Evolutionary conservation across 1,140 invertebrate species (phyloP).

Genomic region (Gerris buenoi): DNA sequence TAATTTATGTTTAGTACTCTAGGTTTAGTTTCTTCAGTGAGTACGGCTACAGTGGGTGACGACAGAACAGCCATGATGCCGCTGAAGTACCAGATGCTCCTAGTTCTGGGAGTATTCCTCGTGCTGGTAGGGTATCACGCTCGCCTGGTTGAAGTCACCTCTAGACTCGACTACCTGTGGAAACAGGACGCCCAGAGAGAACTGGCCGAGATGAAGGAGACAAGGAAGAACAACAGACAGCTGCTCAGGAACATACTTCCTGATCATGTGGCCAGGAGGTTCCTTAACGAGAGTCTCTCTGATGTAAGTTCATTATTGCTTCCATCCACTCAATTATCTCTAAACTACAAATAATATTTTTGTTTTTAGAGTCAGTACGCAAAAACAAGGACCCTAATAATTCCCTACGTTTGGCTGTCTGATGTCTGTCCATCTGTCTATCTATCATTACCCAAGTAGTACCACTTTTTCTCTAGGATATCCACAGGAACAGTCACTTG

Average conservation of each 20-base stretch:
- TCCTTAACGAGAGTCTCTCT: constrained; percentile 58
- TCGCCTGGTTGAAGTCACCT: constrained; percentile 75
- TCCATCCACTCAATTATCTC: too few relatives aligned
- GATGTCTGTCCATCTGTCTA: too few relatives aligned
- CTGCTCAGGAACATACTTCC: constrained; percentile 87
- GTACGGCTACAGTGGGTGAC: too few relatives aligned
- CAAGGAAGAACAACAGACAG: constrained; percentile 68
- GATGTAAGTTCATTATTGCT: constrained; percentile 41
- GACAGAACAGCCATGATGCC: constrained; percentile 35
- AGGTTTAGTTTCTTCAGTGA: too few relatives aligned
- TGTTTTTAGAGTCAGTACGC: not conserved
- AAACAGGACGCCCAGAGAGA: constrained; percentile 83
- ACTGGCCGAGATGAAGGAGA: constrained; percentile 79
- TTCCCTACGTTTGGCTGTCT: too few relatives aligned
- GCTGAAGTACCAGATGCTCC: constrained; percentile 58
- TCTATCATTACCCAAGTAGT: too few relatives aligned
- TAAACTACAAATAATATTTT: too few relatives aligned
- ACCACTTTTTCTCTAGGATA: too few relatives aligned
- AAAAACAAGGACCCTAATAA: too few relatives aligned
- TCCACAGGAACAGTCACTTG: too few relatives aligned
- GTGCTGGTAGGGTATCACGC: constrained; percentile 80
- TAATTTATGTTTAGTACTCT: too few relatives aligned
- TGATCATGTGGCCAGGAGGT: constrained; percentile 86
- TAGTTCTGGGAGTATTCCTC: constrained; percentile 64
- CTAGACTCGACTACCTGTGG: constrained; percentile 86